Conservation (phyloP, 2,888 invertebrate species). For the Dermolepida albohirtum region DNA sequence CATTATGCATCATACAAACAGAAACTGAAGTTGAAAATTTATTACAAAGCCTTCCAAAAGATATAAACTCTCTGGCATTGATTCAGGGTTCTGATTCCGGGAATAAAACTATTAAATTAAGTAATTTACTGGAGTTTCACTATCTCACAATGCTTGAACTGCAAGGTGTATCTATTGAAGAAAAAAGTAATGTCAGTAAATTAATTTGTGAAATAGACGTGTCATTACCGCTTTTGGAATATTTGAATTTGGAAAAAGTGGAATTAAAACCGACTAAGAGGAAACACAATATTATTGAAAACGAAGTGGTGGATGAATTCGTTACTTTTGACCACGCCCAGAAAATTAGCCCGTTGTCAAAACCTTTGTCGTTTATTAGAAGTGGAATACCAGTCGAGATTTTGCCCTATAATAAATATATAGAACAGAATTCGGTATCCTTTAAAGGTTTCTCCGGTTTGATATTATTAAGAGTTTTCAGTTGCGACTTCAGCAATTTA, state of each 20-base stretch:
- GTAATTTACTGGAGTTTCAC: conserved; percentile 65
- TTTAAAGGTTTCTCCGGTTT: conserved; percentile 69
- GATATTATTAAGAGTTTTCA: conserved; percentile 70
- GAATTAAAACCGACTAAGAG: conserved; percentile 58
- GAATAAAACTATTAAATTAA: conserved; percentile 65
- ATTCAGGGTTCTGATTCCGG: conserved; percentile 69
- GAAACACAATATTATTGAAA: conserved; percentile 63
- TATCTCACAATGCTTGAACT: conserved; percentile 72
- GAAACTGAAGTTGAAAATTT: conserved; percentile 63
- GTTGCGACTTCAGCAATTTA: conserved; percentile 72
- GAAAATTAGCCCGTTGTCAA: conserved; percentile 57
- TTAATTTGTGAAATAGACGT: conserved; percentile 67
- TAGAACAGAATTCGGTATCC: conserved; percentile 65
- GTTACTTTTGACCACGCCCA: conserved; percentile 61
- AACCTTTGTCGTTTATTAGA: conserved; percentile 59
- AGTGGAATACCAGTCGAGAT: conserved; percentile 67
- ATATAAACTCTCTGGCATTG: conserved; percentile 69
- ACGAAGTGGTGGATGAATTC: conserved; percentile 61
- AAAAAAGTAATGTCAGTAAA: conserved; percentile 54
- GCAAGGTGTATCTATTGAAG: conserved; percentile 66
- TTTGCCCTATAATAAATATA: conserved; percentile 74
- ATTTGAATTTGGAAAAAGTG: conserved; percentile 68
- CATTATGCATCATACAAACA: conserved; percentile 69
- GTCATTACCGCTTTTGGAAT: conserved; percentile 65
- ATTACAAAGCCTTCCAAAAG: conserved; percentile 64